Percentiles rank a stretch among this genome's conserved stretches.
Conservation (phyloP, 2,113 vertebrate species). For the Pterocles gutturalis region DNA sequence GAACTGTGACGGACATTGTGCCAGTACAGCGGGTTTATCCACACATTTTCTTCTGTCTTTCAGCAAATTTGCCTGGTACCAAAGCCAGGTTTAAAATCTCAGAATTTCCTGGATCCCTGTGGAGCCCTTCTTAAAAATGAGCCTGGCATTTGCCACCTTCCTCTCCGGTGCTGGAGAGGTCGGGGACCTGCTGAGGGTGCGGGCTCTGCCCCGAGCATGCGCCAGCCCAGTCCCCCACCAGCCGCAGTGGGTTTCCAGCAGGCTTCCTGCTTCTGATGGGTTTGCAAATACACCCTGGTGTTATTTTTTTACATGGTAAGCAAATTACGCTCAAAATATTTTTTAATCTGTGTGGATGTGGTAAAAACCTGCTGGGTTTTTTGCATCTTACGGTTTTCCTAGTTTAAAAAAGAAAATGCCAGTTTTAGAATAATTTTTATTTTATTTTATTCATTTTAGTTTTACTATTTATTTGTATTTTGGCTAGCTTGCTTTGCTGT, state of each 20-base stretch:
- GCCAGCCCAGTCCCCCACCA: neutral
- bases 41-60: neutral
- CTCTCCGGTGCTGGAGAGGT: neutral
- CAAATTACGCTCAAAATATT: neutral
- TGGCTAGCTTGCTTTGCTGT: neutral
- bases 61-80: neutral
- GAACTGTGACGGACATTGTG: rapidly evolving
- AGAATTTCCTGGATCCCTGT: neutral
- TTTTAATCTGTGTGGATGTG: neutral
- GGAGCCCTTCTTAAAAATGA: neutral
- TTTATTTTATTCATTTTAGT: neutral
- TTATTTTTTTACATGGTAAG: neutral
- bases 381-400: neutral
- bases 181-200: rapidly evolving
- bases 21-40: neutral
- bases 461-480: neutral
- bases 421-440: neutral
- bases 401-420: neutral
- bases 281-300: neutral
- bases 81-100: neutral
- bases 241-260: neutral
- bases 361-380: neutral
- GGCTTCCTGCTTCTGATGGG: neutral
- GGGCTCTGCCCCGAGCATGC: rapidly evolving
- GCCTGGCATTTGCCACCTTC: neutral